Evolutionary conservation across 2,797 vertebrate species (phyloP).

Genomic region (Lerista edwardsae): DNA sequence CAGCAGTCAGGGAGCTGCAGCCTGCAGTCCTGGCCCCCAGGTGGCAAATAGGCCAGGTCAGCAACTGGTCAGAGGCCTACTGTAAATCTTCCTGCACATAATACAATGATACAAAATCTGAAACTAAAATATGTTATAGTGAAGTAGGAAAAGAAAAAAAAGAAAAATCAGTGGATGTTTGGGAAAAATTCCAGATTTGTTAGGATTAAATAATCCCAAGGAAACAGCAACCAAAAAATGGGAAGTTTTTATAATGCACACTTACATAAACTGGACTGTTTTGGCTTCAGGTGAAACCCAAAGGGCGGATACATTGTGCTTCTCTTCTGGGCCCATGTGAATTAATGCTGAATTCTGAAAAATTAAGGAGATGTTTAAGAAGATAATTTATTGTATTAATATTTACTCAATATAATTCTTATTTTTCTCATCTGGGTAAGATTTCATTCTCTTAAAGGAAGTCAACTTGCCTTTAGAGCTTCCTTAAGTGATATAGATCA

Average conservation of each 20-base stretch:
- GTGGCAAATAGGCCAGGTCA: too few species aligned
- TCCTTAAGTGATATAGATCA: too few species aligned
- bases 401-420: not conserved
- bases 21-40: too few species aligned
- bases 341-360: conserved; percentile 70
- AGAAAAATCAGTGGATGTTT: not conserved
- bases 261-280: conserved; percentile 65
- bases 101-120: not conserved
- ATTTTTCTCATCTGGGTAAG: too few species aligned
- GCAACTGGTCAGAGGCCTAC: not conserved
- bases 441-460: too few species aligned
- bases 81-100: not conserved
- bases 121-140: not conserved
- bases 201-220: not conserved
- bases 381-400: not conserved
- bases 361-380: conserved; percentile 21
- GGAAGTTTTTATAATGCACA: conserved; percentile 30
- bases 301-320: conserved; percentile 60
- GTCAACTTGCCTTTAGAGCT: too few species aligned
- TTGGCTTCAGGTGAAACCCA: conserved; percentile 61
- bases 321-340: conserved; percentile 61
- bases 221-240: not conserved
- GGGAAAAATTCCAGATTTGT: not conserved
- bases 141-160: not conserved
- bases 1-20: too few species aligned